Evolutionary conservation across 2,888 invertebrate genomes (phyloP), one percentile per base, ranked within the genome.

Genomic region (Dryocosmus kuriphilus): DNA sequence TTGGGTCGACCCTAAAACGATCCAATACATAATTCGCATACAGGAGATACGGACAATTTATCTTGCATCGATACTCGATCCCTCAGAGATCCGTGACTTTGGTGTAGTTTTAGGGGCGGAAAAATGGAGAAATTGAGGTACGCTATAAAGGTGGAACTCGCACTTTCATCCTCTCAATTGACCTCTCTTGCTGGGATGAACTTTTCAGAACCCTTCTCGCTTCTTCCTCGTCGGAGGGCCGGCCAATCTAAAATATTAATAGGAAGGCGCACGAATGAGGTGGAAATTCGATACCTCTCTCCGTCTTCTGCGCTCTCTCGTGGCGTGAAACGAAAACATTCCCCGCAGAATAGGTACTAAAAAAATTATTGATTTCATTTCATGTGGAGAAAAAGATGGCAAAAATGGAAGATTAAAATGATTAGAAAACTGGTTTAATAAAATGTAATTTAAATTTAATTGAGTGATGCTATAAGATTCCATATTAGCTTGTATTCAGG

Each of bases 241-340:
- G 79, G 76, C 77, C 73, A 38, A 71, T 79, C 85, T 89, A 83
- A 89, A 90, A 87, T 89, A 89, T 89, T 89, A 88, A 89, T 86
- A 86, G 85, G 85, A 85, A 83, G 85, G 85, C 86, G 82, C 85
- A 81, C 84, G 85, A 86, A 87, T 83, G 81, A 84, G 85, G 85
- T 84, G 87, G 87, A 88, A 89, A 89, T 88, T 87, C 87, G 88
- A 89, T 88, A 87, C 84, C 83, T 77, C 75, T 30, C 67, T 63
- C 60, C 77, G 57, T 75, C 73, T 79, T 74, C 71, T 51, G 57
- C 81, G 77, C 80, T 81, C 79, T 81, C 76, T 83, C 76, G 77
- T 71, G 71, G 19, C 51, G 46, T 51, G 30, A 32, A 71, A 71
- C 30, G 71, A 71, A 71, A 71, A 71, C 71, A 71, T 71, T 41